Percentiles rank a stretch among this genome's conserved stretches.
These are phyloP conservation scores for Parasteatoda tepidariorum DNA, from an alignment of 1,140 invertebrate genomes.

Conservation along the genomic window DNA sequence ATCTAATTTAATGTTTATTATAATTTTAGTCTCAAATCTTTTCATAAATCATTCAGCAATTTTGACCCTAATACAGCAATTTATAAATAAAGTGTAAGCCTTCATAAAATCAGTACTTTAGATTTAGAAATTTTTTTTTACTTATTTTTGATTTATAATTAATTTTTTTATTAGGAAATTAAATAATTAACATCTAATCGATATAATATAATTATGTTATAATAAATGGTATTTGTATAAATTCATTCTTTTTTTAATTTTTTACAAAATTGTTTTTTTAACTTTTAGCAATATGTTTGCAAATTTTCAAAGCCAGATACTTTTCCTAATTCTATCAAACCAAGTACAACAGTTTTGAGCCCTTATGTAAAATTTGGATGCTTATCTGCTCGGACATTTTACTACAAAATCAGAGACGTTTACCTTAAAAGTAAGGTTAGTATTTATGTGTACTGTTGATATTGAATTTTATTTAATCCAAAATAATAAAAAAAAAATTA, in stretches of 20 bases:
- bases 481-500: neutral
- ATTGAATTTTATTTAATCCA: neutral
- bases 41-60: too few relatives aligned
- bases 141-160: too few relatives aligned
- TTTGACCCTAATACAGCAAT: too few relatives aligned
- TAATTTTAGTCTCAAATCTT: too few relatives aligned
- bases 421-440: constrained; percentile 46
- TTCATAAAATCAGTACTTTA: too few relatives aligned
- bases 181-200: neutral
- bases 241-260: neutral
- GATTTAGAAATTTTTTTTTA: too few relatives aligned
- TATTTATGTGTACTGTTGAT: neutral
- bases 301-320: constrained; percentile 57
- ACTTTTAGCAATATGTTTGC: constrained; percentile 37
- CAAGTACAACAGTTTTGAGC: constrained; percentile 55
- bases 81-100: too few relatives aligned
- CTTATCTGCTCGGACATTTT: constrained; percentile 41
- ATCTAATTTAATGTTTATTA: too few relatives aligned
- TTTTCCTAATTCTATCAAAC: constrained; percentile 37
- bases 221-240: too few relatives aligned
- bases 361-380: constrained; percentile 59
- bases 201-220: too few relatives aligned
- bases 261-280: neutral
- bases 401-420: constrained; percentile 28
- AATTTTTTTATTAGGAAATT: neutral